phyloP scores from a whole-genome alignment of 2,113 vertebrate genomes.

The Gobius niger region DNA sequence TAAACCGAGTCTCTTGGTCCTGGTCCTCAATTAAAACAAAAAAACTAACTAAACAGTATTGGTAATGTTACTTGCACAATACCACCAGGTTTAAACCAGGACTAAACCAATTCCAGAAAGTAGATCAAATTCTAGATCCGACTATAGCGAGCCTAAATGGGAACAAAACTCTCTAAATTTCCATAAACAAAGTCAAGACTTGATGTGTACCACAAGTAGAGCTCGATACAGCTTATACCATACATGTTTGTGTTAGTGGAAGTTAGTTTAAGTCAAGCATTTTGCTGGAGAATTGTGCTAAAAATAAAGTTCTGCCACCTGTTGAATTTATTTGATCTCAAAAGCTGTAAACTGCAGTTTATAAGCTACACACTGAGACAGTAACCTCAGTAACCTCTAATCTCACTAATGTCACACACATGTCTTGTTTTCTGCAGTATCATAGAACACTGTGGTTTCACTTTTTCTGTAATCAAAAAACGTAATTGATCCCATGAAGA shows the following conservation, averaged over 20 bases:
- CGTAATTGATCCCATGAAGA: too few relatives aligned
- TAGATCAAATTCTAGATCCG: too few relatives aligned
- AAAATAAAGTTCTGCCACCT: not conserved
- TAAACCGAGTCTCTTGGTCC: not conserved
- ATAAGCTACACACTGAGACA: not conserved
- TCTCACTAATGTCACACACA: not conserved
- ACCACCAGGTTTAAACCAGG: too few relatives aligned
- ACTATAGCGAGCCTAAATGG: too few relatives aligned
- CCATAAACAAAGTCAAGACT: not conserved
- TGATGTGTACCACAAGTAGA: not conserved
- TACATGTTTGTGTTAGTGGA: not conserved
- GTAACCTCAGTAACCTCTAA: not conserved
- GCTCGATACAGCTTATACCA: not conserved
- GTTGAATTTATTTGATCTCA: not conserved
- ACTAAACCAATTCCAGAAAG: too few relatives aligned
- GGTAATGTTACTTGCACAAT: too few relatives aligned
- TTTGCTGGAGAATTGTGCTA: not conserved
- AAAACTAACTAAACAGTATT: too few relatives aligned
- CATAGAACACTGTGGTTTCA: slow-evolving; percentile 36
- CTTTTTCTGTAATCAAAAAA: slow-evolving; percentile 44
- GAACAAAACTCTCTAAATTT: too few relatives aligned
- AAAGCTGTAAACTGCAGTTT: not conserved
- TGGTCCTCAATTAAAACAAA: too few relatives aligned
- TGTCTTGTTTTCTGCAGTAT: slow-evolving; percentile 29
- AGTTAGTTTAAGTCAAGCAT: not conserved